These are phyloP conservation scores for Ivindomyrus marchei DNA, from an alignment of 2,113 vertebrate species.

Conservation along the genomic window DNA sequence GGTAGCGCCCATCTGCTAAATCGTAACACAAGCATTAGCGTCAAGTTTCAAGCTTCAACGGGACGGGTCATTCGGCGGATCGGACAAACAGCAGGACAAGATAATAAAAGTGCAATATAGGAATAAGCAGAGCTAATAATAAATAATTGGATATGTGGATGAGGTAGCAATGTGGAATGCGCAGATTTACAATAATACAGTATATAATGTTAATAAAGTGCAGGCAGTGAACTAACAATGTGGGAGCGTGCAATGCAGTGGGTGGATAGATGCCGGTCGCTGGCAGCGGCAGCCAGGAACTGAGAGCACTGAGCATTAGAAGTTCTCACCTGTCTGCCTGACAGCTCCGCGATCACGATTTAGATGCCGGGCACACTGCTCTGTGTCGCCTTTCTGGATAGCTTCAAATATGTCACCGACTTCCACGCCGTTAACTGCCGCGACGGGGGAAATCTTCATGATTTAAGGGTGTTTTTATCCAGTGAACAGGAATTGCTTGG, in stretches of 20 bases:
- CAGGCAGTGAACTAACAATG: not conserved
- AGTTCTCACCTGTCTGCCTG: slow-evolving; percentile 53
- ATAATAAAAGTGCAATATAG: not conserved
- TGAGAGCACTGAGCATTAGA: not conserved
- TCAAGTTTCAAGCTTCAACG: not conserved
- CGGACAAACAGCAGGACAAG: not conserved
- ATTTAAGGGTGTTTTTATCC: not conserved
- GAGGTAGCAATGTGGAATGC: not conserved
- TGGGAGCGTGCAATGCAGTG: not conserved
- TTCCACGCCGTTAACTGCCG: slow-evolving; percentile 25
- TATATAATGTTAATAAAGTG: not conserved
- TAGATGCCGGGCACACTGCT: slow-evolving; percentile 50
- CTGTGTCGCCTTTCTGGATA: slow-evolving; percentile 54
- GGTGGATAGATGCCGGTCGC: not conserved
- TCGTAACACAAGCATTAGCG: no score
- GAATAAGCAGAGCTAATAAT: not conserved
- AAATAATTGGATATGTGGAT: not conserved
- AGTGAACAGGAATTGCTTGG: not conserved
- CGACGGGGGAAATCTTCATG: slow-evolving; percentile 40
- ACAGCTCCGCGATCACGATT: slow-evolving; percentile 50
- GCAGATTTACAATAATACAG: not conserved
- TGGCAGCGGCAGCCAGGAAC: not conserved
- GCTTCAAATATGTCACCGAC: slow-evolving; percentile 57
- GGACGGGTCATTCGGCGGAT: not conserved
- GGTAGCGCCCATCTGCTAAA: not conserved